Conservation (phyloP, 2,797 vertebrate species). For the Poliocrania exsul region DNA sequence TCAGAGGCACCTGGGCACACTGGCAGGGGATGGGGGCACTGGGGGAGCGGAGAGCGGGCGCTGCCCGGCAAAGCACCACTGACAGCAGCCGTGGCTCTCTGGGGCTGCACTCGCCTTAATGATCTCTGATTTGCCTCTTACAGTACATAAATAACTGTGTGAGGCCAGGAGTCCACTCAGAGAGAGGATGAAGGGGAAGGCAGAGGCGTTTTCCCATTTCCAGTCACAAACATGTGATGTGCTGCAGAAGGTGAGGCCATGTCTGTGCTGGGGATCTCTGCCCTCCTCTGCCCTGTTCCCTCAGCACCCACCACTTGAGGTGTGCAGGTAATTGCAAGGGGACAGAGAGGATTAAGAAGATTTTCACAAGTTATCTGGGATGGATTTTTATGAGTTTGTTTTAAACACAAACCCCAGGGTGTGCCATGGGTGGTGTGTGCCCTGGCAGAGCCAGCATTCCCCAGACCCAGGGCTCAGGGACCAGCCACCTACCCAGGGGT, state of each 20-base stretch:
- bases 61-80: fast-evolving
- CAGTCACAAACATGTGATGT: not conserved
- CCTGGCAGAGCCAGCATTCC: not conserved
- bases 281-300: not conserved
- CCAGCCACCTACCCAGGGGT: fast-evolving
- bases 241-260: fast-evolving
- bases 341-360: not conserved
- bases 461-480: not conserved
- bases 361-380: not conserved
- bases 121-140: constrained; percentile 8
- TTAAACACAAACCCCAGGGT: not conserved
- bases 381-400: not conserved
- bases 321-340: fast-evolving
- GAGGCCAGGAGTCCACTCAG: not conserved
- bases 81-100: not conserved
- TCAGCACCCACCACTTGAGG: not conserved
- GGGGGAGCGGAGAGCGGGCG: fast-evolving
- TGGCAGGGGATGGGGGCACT: not conserved
- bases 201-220: not conserved
- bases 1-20: not conserved
- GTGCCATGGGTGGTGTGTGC: not conserved
- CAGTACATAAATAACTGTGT: not conserved
- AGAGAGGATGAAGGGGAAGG: not conserved
- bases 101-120: not conserved
- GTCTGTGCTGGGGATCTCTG: not conserved